These are phyloP conservation scores for Pseudochromis fuscus DNA, from an alignment of 2,797 vertebrate genomes.

Conservation along the genomic window DNA sequence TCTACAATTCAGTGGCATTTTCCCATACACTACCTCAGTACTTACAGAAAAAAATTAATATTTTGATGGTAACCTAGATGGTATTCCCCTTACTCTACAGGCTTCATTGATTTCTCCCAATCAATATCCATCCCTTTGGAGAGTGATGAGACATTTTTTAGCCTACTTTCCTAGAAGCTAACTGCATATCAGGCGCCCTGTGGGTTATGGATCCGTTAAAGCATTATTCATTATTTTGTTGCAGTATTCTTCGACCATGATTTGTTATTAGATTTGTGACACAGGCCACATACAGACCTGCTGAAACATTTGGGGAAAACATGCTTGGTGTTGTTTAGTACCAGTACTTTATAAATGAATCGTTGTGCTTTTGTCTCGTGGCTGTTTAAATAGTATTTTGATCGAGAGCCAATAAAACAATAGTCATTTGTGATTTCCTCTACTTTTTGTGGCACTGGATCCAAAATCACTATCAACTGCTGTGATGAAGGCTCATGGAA, in stretches of 20 bases:
- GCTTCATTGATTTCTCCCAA: conserved; percentile 53
- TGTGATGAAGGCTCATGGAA: not conserved
- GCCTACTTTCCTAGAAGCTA: conserved; percentile 47
- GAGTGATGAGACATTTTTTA: conserved; percentile 55
- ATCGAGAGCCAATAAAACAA: conserved; percentile 9
- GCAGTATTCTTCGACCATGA: conserved; percentile 8
- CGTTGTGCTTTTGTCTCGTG: not conserved
- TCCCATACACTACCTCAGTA: conserved; percentile 26
- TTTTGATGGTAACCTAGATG: conserved; percentile 39
- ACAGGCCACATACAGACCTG: conserved; percentile 1
- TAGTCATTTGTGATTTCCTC: conserved; percentile 7
- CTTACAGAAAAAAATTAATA: conserved; percentile 12
- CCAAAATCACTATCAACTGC: not conserved
- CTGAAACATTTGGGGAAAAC: conserved; percentile 16
- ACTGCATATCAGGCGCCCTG: conserved; percentile 18
- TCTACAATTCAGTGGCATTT: conserved; percentile 8
- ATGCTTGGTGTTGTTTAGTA: conserved; percentile 14
- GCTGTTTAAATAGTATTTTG: conserved; percentile 19
- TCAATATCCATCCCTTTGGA: conserved; percentile 59
- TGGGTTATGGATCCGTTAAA: conserved; percentile 18
- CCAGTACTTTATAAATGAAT: not conserved
- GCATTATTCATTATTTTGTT: conserved; percentile 29
- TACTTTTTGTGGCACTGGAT: conserved; percentile 11
- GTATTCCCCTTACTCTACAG: conserved; percentile 37
- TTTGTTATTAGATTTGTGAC: conserved; percentile 21